phyloP scores from a whole-genome alignment of 2,113 vertebrate species.

The Haplochromis vanheusdeni region DNA sequence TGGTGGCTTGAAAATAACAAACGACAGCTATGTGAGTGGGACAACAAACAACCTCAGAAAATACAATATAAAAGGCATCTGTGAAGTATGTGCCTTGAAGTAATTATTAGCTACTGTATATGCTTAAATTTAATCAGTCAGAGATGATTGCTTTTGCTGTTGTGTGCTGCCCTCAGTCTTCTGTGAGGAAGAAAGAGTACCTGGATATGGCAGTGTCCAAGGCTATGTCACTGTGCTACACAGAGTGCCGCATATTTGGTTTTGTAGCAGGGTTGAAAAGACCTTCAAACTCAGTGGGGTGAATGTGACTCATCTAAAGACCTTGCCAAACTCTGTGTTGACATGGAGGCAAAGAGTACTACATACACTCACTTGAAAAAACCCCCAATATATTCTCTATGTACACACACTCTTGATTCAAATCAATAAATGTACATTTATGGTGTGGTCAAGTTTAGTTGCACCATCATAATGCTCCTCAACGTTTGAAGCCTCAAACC shows the following conservation, averaged over 20 bases:
- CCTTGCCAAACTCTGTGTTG: not conserved
- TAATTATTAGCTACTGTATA: conserved; percentile 46
- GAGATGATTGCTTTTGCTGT: conserved; percentile 3
- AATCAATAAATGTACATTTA: not conserved
- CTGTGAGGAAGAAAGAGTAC: not conserved
- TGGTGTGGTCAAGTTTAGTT: not conserved
- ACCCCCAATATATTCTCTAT: not conserved
- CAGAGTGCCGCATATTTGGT: not conserved
- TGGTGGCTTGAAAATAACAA: conserved; percentile 60
- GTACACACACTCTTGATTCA: not conserved
- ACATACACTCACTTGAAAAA: not conserved
- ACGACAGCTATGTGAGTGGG: conserved; percentile 17
- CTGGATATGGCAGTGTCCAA: not conserved
- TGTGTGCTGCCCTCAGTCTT: not conserved
- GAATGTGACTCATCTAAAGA: conserved; percentile 20
- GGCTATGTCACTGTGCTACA: conserved; percentile 15
- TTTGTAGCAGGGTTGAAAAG: not conserved
- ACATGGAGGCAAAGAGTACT: not conserved
- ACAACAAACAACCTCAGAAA: conserved; percentile 43
- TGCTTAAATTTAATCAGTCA: conserved; percentile 34
- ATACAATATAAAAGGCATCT: conserved; percentile 22
- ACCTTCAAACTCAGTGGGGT: conserved; percentile 14
- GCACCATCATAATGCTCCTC: not conserved
- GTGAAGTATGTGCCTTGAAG: conserved; percentile 20
- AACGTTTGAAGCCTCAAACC: not conserved